A percentile compares a stretch with the other conserved stretches of the same genome.
Evolutionary conservation across 2,113 vertebrate species (phyloP).

Genomic region (Hyaena hyaena): DNA sequence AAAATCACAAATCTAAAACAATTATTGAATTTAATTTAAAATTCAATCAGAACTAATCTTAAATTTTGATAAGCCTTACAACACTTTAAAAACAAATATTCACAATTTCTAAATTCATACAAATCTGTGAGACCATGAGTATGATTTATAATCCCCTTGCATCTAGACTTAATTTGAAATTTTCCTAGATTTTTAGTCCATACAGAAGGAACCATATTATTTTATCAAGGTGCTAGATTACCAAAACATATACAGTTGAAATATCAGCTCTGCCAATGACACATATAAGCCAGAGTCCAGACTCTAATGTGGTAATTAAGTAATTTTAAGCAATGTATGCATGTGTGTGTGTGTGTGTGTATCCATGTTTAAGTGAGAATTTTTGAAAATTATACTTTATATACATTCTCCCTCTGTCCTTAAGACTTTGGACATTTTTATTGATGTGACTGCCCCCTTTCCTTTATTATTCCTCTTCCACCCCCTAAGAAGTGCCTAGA

Average conservation of each 20-base stretch:
- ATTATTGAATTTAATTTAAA: neutral
- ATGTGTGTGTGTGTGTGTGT: neutral
- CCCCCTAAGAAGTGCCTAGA: neutral
- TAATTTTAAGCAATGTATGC: neutral
- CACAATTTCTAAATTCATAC: neutral
- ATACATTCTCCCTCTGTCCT: neutral
- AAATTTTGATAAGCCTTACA: neutral
- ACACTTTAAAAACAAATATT: neutral
- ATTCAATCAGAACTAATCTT: neutral
- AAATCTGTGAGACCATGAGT: neutral
- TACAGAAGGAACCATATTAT: neutral
- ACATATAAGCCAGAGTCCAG: neutral
- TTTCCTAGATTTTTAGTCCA: neutral
- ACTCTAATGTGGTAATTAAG: neutral
- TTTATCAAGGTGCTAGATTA: neutral
- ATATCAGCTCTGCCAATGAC: neutral
- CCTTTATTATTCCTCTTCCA: neutral
- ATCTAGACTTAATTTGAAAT: neutral
- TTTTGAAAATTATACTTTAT: neutral
- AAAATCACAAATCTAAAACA: neutral
- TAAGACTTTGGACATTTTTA: neutral
- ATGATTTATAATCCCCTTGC: neutral
- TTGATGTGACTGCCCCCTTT: neutral
- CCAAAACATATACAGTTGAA: neutral
- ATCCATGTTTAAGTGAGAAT: neutral